phyloP scores from a whole-genome alignment of 1,140 invertebrate genomes.

The Nebria ingens region DNA sequence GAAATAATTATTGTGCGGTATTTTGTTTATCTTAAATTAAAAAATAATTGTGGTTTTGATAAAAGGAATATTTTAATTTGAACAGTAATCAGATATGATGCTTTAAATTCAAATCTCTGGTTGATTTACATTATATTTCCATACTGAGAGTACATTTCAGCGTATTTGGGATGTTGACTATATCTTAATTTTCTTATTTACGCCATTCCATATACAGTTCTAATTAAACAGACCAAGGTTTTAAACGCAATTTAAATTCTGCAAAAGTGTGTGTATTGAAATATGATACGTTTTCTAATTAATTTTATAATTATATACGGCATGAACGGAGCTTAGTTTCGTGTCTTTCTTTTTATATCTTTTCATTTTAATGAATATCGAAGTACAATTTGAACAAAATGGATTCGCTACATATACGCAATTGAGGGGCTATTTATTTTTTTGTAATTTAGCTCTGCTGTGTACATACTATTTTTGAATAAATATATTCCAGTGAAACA shows the following conservation, averaged over 20 bases:
- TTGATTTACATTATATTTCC: slow-evolving; percentile 3
- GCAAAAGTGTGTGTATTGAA: background rate
- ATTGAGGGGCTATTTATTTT: too few species aligned
- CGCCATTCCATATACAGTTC: background rate
- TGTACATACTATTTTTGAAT: too few species aligned
- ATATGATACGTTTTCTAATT: too few species aligned
- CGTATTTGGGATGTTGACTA: background rate
- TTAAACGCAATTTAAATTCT: background rate
- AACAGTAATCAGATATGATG: background rate
- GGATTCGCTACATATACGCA: too few species aligned
- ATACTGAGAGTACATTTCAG: background rate
- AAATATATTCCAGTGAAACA: too few species aligned
- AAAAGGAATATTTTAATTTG: background rate
- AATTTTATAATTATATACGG: too few species aligned
- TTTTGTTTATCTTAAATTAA: background rate
- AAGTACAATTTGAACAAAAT: too few species aligned
- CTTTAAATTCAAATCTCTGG: background rate
- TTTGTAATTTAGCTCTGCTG: too few species aligned
- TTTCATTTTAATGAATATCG: too few species aligned
- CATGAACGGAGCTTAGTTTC: too few species aligned
- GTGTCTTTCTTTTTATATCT: too few species aligned
- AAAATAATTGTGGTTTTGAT: background rate
- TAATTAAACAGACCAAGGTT: background rate
- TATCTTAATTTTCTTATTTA: slow-evolving; percentile 8
- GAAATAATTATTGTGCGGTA: background rate